Conservation (phyloP, 2,113 vertebrate species). For the Pampusana beccarii region DNA sequence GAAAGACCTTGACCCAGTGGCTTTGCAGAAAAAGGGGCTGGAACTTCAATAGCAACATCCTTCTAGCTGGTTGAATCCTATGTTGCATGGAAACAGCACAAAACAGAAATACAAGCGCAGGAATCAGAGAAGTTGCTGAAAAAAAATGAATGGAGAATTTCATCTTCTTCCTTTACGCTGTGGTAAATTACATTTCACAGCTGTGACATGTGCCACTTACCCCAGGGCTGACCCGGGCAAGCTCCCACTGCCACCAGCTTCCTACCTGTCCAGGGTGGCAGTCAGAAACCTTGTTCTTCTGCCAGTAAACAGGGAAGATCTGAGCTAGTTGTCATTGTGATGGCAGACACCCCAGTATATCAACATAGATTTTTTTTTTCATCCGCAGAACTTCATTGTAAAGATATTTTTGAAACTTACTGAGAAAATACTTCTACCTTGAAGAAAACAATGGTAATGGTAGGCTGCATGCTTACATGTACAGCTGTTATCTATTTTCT, state of each 20-base stretch:
- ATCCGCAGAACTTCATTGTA: not conserved
- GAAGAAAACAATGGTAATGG: not conserved
- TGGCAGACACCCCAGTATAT: not conserved
- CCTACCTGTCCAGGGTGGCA: not conserved
- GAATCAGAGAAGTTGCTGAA: not conserved
- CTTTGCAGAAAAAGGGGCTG: not conserved
- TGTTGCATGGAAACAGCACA: slow-evolving; percentile 22
- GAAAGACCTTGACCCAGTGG: not conserved
- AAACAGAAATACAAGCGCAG: not conserved
- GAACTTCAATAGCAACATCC: not conserved
- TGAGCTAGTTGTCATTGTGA: not conserved
- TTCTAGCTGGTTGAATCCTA: not conserved
- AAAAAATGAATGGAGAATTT: not conserved
- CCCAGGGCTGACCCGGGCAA: not conserved
- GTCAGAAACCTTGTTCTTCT: not conserved
- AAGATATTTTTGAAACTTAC: not conserved
- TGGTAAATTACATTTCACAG: not conserved
- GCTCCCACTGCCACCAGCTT: not conserved
- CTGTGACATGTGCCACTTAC: not conserved
- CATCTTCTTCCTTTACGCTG: not conserved
- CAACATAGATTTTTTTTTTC: not conserved
- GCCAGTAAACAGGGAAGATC: not conserved
- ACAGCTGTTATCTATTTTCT: slow-evolving; percentile 45
- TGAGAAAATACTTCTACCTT: slow-evolving; percentile 15
- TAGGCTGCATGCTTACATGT: not conserved